Evolutionary conservation across 2,113 vertebrate genomes (phyloP).

Genomic region (Otus sunia): DNA sequence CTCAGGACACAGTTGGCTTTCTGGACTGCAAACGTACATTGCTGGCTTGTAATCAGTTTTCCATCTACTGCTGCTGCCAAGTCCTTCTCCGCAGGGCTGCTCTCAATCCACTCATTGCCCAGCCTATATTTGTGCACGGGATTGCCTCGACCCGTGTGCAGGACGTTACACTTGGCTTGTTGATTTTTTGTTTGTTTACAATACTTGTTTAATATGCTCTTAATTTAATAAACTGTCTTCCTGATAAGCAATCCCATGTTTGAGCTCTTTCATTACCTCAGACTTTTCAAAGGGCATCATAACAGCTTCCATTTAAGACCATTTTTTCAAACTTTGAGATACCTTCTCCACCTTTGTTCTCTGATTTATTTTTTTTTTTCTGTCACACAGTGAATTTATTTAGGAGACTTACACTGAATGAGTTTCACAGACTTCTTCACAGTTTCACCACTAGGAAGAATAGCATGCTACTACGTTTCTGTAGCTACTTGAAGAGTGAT

Average conservation of each 20-base stretch:
- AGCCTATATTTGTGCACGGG: too few species aligned
- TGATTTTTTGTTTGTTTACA: too few species aligned
- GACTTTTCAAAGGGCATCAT: background rate
- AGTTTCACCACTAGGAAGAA: background rate
- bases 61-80: too few species aligned
- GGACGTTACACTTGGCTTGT: too few species aligned
- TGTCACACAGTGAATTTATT: background rate
- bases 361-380: background rate
- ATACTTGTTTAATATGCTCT: background rate
- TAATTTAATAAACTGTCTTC: background rate
- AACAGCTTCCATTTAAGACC: background rate
- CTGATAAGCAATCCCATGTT: background rate
- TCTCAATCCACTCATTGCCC: too few species aligned
- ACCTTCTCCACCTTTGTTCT: background rate
- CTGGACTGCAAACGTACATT: too few species aligned
- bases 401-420: background rate
- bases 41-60: too few species aligned
- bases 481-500: background rate
- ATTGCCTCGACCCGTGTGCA: too few species aligned
- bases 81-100: too few species aligned
- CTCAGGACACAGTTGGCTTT: too few species aligned
- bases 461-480: background rate
- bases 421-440: background rate
- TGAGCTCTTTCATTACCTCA: background rate
- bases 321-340: background rate